A percentile compares a stretch with the other conserved stretches of the same genome.
Conservation (phyloP, 2,888 invertebrate genomes). For the Nemotelus nigrinus region DNA sequence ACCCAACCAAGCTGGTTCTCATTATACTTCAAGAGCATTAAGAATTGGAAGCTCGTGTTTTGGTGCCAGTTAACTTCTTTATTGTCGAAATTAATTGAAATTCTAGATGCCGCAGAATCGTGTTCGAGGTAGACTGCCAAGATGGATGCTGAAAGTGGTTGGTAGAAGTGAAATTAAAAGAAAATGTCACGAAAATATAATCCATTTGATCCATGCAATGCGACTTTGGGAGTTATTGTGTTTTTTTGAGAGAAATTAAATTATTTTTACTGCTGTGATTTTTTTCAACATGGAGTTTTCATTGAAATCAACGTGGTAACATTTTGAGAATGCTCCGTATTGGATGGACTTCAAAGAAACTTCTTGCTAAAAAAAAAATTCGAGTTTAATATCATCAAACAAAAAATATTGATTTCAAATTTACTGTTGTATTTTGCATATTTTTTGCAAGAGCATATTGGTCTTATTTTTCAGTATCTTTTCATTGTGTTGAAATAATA, state of each 20-base stretch:
- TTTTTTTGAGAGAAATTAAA: conserved; percentile 12
- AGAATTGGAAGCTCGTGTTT: conserved; percentile 41
- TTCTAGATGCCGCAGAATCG: conserved; percentile 21
- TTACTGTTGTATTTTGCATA: no score
- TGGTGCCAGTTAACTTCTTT: conserved; percentile 41
- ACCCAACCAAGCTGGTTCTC: neutral
- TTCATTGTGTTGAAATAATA: no score
- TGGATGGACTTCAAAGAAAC: no score
- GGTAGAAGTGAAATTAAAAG: neutral
- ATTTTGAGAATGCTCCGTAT: no score
- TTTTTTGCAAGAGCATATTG: no score
- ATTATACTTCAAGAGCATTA: conserved; percentile 31
- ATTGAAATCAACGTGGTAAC: neutral
- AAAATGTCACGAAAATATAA: conserved; percentile 43
- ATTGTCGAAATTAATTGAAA: conserved; percentile 46
- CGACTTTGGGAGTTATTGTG: neutral
- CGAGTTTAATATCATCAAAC: no score
- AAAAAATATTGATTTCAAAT: no score
- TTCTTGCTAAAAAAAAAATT: no score
- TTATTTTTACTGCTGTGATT: conserved; percentile 34
- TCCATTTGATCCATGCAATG: conserved; percentile 18
- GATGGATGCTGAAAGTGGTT: neutral
- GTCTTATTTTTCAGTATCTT: no score
- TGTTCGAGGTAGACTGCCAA: neutral
- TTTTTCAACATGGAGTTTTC: neutral